Percentiles rank a stretch among this genome's conserved stretches.
Evolutionary conservation across 2,113 vertebrate genomes (phyloP).

Genomic region (Pterocles gutturalis): DNA sequence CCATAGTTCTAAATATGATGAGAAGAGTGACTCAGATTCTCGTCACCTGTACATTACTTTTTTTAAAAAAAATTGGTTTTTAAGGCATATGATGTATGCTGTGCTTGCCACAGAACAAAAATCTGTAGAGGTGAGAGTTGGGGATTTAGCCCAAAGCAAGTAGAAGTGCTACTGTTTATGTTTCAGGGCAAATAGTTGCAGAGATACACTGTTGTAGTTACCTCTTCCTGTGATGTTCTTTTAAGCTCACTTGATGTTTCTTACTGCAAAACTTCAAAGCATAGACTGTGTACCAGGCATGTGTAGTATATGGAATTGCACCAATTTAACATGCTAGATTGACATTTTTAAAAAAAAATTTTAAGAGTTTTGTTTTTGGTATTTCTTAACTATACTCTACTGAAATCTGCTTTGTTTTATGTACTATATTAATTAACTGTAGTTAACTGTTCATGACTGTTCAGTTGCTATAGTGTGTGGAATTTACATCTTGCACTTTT

Average conservation of each 20-base stretch:
- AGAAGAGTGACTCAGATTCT: background rate
- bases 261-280: slow-evolving; percentile 28
- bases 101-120: background rate
- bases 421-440: background rate
- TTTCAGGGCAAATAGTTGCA: background rate
- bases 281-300: background rate
- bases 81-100: background rate
- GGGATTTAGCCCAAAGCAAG: background rate
- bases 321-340: background rate
- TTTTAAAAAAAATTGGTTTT: background rate
- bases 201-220: background rate
- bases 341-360: background rate
- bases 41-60: background rate
- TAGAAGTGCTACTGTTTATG: background rate
- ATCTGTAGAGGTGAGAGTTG: background rate
- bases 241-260: background rate
- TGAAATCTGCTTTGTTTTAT: background rate
- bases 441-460: background rate
- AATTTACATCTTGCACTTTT: background rate
- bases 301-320: background rate
- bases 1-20: background rate
- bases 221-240: background rate
- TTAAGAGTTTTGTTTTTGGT: background rate
- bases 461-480: background rate
- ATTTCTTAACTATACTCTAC: background rate